Conservation (phyloP, 2,888 invertebrate genomes). For the Schizaphis graminum region DNA sequence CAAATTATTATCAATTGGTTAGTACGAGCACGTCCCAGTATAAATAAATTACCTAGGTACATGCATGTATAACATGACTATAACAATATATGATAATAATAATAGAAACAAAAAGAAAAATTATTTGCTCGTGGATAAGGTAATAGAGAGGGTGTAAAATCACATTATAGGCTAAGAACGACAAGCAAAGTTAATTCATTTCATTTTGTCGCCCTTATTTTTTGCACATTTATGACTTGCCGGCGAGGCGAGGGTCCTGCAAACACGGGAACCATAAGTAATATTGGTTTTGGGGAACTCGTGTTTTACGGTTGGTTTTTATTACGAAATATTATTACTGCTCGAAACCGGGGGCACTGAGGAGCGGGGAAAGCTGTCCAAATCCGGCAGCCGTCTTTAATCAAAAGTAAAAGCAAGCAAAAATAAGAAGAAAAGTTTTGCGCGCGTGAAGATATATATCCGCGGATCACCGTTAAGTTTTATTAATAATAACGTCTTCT, state of each 20-base stretch:
- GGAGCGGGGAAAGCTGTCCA: conserved; percentile 13
- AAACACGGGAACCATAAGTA: conserved; percentile 34
- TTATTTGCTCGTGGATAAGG: not conserved
- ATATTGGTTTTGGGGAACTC: conserved; percentile 58
- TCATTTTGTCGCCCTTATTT: not conserved
- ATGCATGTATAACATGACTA: not conserved
- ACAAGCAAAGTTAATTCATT: conserved; percentile 29
- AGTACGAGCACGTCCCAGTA: not conserved
- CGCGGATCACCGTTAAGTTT: conserved; percentile 65
- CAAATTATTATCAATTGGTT: not conserved
- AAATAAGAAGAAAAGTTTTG: conserved; percentile 58
- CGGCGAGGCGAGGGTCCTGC: conserved; percentile 11
- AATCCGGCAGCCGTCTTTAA: conserved; percentile 63
- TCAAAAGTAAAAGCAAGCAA: conserved; percentile 62
- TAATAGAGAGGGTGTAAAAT: conserved; percentile 21
- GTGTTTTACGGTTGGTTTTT: conserved; percentile 63
- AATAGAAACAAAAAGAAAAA: not conserved
- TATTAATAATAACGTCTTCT: conserved; percentile 66
- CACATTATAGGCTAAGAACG: not conserved
- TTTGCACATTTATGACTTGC: not conserved
- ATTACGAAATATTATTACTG: conserved; percentile 60
- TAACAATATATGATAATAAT: not conserved
- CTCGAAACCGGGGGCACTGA: not conserved
- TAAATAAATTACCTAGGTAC: not conserved
- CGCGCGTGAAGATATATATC: conserved; percentile 53